Evolutionary conservation across 2,888 invertebrate genomes (phyloP).

Genomic region (Acronicta alni): DNA sequence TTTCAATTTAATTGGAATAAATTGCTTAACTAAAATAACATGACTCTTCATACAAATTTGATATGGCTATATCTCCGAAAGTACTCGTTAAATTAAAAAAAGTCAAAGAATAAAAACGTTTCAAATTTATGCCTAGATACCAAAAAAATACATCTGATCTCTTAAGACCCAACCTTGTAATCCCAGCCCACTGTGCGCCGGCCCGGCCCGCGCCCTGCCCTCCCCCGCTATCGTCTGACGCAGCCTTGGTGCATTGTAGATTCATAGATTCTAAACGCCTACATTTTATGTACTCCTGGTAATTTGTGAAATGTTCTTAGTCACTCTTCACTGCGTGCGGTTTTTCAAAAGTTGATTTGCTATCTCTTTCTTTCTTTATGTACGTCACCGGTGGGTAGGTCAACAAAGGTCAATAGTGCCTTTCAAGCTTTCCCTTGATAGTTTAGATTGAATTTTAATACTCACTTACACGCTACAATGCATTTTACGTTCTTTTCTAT

Average conservation of each 20-base stretch:
- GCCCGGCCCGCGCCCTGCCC: constrained; percentile 36
- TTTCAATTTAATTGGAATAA: too few species aligned
- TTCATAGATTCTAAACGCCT: constrained; percentile 58
- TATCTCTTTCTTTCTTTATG: constrained; percentile 4
- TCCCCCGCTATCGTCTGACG: constrained; percentile 49
- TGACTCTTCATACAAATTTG: too few species aligned
- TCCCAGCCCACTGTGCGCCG: too few species aligned
- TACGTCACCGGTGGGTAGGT: constrained; percentile 10
- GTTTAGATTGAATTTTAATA: not conserved
- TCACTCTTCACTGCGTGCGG: constrained; percentile 22
- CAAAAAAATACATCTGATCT: too few species aligned
- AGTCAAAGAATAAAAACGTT: too few species aligned
- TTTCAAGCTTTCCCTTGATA: not conserved
- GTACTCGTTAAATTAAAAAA: too few species aligned
- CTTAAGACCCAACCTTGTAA: too few species aligned
- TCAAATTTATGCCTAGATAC: too few species aligned
- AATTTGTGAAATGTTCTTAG: constrained; percentile 41
- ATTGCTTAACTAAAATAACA: too few species aligned
- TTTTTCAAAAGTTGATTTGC: not conserved
- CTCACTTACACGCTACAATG: not conserved
- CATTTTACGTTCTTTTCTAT: not conserved
- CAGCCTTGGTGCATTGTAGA: constrained; percentile 66
- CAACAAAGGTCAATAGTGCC: constrained; percentile 5
- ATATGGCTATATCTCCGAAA: too few species aligned
- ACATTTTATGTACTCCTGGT: constrained; percentile 50